Percentiles rank a stretch among this genome's conserved stretches.
phyloP scores from a whole-genome alignment of 2,797 vertebrate genomes.

The Sebastes flavidus region DNA sequence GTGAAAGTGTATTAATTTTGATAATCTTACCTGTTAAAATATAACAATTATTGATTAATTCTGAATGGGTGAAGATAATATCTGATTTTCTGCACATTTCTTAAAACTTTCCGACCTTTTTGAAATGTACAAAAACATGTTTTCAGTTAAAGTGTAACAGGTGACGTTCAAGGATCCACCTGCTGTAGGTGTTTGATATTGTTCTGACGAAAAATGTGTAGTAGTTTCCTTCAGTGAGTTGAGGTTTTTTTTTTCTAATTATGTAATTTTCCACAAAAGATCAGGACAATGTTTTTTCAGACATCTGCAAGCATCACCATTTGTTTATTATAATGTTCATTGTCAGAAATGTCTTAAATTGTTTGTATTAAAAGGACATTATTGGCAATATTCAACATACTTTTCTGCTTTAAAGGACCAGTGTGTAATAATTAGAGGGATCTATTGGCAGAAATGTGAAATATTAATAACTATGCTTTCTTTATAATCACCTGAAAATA shows the following conservation, averaged over 20 bases:
- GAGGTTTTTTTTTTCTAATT: too few relatives aligned
- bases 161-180: neutral
- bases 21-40: neutral
- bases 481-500: too few relatives aligned
- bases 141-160: neutral
- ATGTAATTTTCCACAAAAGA: neutral
- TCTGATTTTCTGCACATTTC: neutral
- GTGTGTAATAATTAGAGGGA: neutral
- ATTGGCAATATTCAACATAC: neutral
- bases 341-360: neutral
- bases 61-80: neutral
- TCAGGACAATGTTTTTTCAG: neutral
- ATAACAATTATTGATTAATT: neutral
- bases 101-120: neutral
- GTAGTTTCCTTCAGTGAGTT: neutral
- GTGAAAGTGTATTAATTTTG: neutral
- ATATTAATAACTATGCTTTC: too few relatives aligned
- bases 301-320: neutral
- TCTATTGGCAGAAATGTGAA: too few relatives aligned
- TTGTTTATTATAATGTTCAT: neutral
- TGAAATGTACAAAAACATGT: neutral
- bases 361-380: neutral
- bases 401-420: neutral
- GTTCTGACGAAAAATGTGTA: neutral
- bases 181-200: neutral